These are phyloP conservation scores for Sinocyclocheilus anshuiensis DNA, from an alignment of 2,113 vertebrate genomes.

Conservation along the genomic window DNA sequence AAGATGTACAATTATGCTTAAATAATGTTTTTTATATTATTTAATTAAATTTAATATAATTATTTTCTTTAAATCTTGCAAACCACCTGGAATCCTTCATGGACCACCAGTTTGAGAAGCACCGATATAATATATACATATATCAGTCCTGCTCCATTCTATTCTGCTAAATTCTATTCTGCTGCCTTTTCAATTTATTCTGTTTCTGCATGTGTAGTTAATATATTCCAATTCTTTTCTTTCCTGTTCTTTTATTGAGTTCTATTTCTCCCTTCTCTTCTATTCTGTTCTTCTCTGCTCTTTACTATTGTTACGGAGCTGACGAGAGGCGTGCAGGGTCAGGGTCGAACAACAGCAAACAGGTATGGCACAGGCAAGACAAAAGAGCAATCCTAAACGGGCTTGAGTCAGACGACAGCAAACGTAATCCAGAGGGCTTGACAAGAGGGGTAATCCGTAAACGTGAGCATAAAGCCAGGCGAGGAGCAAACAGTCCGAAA, in stretches of 20 bases:
- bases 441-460: no score
- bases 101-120: neutral
- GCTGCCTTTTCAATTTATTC: neutral
- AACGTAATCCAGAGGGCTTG: no score
- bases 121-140: no score
- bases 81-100: neutral
- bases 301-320: no score
- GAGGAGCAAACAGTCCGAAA: no score
- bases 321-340: no score
- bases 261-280: constrained; percentile 17
- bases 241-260: neutral
- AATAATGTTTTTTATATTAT: neutral
- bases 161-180: no score
- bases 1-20: neutral
- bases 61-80: neutral
- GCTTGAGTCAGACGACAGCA: no score
- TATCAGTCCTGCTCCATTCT: neutral
- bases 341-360: no score
- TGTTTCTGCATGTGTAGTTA: neutral
- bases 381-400: no score
- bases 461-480: no score
- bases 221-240: neutral
- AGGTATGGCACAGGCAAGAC: no score
- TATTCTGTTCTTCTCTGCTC: neutral
- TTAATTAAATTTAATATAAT: neutral